These are phyloP conservation scores for Drosophila tani DNA, from an alignment of 1,140 invertebrate genomes.

Conservation along the genomic window DNA sequence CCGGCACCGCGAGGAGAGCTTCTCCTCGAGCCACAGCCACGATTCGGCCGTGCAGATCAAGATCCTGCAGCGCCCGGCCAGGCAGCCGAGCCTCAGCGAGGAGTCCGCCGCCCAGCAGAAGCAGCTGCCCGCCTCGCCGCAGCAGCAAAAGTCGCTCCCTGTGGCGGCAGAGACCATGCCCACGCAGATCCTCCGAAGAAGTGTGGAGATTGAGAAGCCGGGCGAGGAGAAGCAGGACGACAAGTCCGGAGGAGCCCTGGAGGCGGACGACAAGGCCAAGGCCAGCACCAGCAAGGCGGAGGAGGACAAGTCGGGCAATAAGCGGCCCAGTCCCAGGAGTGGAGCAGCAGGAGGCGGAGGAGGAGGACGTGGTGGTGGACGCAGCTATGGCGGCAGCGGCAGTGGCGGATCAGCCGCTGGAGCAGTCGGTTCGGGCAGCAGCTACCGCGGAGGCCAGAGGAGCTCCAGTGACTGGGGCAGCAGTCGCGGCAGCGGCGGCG, in stretches of 20 bases:
- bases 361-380: conserved; percentile 46
- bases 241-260: background rate
- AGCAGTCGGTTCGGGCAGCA: conserved; percentile 76
- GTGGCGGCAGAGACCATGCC: conserved; percentile 46
- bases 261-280: conserved; percentile 51
- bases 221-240: conserved; percentile 50
- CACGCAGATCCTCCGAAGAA: conserved; percentile 75
- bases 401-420: conserved; percentile 62
- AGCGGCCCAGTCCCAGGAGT: conserved; percentile 82
- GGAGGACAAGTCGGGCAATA: conserved; percentile 41
- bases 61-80: conserved; percentile 76
- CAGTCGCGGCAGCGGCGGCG: conserved; percentile 38
- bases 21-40: conserved; percentile 80
- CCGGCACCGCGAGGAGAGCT: conserved; percentile 75
- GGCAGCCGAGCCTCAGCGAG: conserved; percentile 79
- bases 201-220: conserved; percentile 54
- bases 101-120: conserved; percentile 45
- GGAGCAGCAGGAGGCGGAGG: conserved; percentile 44
- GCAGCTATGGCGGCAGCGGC: conserved; percentile 59
- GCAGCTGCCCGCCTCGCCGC: conserved; percentile 27
- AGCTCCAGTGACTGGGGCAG: conserved; percentile 68
- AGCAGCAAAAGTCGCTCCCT: conserved; percentile 39
- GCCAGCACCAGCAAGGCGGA: conserved; percentile 36
- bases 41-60: conserved; percentile 80
- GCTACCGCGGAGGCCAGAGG: conserved; percentile 66